phyloP scores from a whole-genome alignment of 2,113 vertebrate genomes.

The Rhombomys opimus region DNA sequence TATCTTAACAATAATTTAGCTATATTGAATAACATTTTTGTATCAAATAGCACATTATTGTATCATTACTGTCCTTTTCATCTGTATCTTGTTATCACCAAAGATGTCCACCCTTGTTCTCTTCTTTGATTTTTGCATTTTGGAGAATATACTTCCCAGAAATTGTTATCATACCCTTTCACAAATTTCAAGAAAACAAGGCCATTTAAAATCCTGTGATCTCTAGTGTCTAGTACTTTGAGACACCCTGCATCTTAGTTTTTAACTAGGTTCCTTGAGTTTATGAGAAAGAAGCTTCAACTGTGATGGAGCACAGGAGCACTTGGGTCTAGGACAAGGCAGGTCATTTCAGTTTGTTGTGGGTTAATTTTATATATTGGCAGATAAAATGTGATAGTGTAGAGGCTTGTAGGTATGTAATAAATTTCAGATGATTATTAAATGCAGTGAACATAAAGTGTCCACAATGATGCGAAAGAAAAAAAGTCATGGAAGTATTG shows the following conservation, averaged over 20 bases:
- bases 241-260: background rate
- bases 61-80: background rate
- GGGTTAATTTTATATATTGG: constrained; percentile 1
- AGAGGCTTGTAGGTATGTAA: background rate
- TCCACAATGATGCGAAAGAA: background rate
- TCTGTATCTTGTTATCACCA: background rate
- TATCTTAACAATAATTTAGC: background rate
- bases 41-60: background rate
- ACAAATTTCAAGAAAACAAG: background rate
- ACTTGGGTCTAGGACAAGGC: background rate
- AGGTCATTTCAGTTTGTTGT: background rate
- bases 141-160: background rate
- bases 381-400: background rate
- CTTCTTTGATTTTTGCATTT: background rate
- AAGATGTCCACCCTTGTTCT: background rate
- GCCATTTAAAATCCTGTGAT: constrained; percentile 25
- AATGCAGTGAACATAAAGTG: background rate
- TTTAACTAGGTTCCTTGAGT: background rate
- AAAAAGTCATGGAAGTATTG: background rate
- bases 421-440: background rate
- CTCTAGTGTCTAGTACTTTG: background rate
- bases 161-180: background rate
- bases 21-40: background rate
- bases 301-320: background rate
- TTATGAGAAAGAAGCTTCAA: background rate